Base-by-base conservation (phyloP, 2,797 vertebrate species). In the Brachymystax lenok region DNA sequence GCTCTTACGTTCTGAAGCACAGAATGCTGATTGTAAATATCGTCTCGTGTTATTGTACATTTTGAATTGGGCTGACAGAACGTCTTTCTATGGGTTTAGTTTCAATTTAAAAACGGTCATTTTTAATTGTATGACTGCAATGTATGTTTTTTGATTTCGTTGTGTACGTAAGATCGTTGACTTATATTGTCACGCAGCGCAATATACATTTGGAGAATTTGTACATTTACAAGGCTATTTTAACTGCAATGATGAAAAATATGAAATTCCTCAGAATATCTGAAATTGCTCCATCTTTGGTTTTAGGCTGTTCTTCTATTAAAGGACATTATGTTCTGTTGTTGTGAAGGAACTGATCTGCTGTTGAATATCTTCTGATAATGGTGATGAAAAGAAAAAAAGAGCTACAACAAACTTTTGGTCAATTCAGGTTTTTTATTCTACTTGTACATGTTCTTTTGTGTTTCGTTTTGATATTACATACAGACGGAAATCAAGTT, bases 1-100 rank as follows among this genome's bases (percentile, higher is more conserved):
- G 52, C 59, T 66, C 59, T 66, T 73, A 40, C n/a, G 63, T 33
- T 72, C 30, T 52, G 61, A 66, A 77, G 61, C 27, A 35, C 61
- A 54, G 21, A 10, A 66, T 24, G 50, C 59, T 64, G 16, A 19
- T 24, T 77, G 76, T 73, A 73, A 67, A 73, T 67, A 73, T 1
- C 46, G 8, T 63, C n/a, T 56, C 6, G 27, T 30, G 46, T 72
- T 19, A 17, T 19, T 72, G 46, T 72, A 27, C 51, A 67, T 67
- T 66, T 66, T 66, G 54, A 73, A n/a, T n/a, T 63, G 40, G 59
- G 14, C 50, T 54, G 46, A 66, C 33, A 33, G 24, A 50, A 28
- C 24, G 63, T 71, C 16, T 63, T 14, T 12, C 33, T 54, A 16
- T 77, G n/a, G 27, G 19, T 27, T 16, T 40, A 21, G 7, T 67